A percentile compares a stretch with the other conserved stretches of the same genome.
Conservation (phyloP, 2,113 vertebrate species). For the Ptyas mucosa region DNA sequence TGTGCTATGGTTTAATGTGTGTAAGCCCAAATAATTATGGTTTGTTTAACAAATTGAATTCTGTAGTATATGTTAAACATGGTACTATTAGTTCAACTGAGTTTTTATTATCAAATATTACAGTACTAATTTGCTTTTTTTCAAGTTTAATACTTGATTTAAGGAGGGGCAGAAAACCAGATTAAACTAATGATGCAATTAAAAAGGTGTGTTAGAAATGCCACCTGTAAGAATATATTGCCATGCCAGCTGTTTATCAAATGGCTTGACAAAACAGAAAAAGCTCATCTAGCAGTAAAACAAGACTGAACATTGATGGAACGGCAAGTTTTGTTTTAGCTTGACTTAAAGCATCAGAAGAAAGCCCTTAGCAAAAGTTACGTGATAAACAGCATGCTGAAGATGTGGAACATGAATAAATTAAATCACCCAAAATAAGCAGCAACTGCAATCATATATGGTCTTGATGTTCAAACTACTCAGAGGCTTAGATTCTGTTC, state of each 20-base stretch:
- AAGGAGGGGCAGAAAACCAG: not conserved
- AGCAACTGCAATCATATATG: not conserved
- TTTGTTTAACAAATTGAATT: not conserved
- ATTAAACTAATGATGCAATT: not conserved
- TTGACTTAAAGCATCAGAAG: not conserved
- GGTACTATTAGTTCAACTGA: not conserved
- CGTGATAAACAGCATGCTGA: not conserved
- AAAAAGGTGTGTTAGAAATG: not conserved
- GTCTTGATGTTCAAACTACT: not conserved
- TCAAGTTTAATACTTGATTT: not conserved
- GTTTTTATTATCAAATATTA: not conserved
- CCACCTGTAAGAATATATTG: not conserved
- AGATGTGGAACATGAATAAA: not conserved
- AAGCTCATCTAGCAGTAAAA: not conserved
- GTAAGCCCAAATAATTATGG: not conserved
- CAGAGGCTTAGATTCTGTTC: not conserved
- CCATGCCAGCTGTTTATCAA: not conserved
- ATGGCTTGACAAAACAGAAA: not conserved
- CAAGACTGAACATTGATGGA: not conserved
- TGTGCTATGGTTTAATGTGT: not conserved
- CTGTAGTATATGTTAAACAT: not conserved
- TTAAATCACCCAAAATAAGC: not conserved
- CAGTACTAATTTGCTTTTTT: not conserved
- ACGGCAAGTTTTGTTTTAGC: not conserved
- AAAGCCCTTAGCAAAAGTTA: not conserved